Evolutionary conservation across 1,140 invertebrate genomes (phyloP).

Genomic region (Leptonema lineaticorne): DNA sequence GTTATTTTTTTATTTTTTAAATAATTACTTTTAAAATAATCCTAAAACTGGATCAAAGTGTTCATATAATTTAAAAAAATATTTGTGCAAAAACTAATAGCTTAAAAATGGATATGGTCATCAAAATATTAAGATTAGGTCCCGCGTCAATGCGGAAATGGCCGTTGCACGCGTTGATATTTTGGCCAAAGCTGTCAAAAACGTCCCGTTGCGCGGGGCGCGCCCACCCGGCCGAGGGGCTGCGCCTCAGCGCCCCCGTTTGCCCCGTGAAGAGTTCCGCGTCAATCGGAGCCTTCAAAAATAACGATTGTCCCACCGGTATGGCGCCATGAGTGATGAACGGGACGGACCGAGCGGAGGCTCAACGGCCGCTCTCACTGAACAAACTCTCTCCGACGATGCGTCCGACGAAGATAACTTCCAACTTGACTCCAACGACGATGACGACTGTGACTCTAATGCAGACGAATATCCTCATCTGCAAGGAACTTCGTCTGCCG

Average conservation of each 20-base stretch:
- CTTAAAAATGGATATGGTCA: not conserved
- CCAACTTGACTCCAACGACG: conserved; percentile 29
- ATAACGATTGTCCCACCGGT: too few relatives aligned
- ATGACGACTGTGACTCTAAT: conserved; percentile 17
- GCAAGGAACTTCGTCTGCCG: conserved; percentile 6
- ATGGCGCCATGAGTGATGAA: conserved; percentile 11
- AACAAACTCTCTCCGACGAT: conserved; percentile 17
- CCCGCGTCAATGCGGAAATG: not conserved
- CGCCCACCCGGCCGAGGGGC: conserved; percentile 15
- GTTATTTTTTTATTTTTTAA: too few relatives aligned
- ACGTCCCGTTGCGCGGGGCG: not conserved
- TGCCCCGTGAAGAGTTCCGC: too few relatives aligned
- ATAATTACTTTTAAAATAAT: too few relatives aligned
- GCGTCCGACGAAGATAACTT: not conserved
- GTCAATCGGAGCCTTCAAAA: too few relatives aligned
- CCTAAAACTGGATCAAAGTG: too few relatives aligned
- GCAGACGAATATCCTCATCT: conserved; percentile 4
- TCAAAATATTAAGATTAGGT: not conserved
- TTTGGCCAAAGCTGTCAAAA: conserved; percentile 9
- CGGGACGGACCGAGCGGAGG: not conserved
- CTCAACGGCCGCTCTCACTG: conserved; percentile 27
- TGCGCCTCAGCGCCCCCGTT: not conserved
- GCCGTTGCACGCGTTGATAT: not conserved
- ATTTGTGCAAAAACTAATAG: too few relatives aligned
- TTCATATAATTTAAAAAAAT: too few relatives aligned